Evolutionary conservation across 2,113 vertebrate genomes (phyloP).

Genomic region (Petromus typicus): DNA sequence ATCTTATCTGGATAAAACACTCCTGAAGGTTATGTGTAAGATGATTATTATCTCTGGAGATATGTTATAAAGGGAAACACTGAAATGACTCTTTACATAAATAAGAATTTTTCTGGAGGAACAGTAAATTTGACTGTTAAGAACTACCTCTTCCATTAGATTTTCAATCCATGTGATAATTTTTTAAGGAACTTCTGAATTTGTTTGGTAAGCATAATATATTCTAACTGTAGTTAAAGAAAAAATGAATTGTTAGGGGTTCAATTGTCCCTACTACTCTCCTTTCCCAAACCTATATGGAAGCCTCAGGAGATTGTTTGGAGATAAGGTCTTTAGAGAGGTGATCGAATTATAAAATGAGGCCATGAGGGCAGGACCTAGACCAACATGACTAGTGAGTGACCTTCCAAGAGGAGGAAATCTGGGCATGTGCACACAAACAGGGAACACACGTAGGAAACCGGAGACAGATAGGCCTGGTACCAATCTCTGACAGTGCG

Average conservation of each 20-base stretch:
- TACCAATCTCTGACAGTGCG: neutral
- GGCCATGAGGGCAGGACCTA: neutral
- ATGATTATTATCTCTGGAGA: slow-evolving; percentile 44
- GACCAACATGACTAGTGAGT: neutral
- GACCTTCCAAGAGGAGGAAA: neutral
- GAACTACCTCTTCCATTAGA: neutral
- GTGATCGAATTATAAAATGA: slow-evolving; percentile 35
- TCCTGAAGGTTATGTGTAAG: neutral
- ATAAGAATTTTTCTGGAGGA: slow-evolving; percentile 6
- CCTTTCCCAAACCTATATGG: neutral
- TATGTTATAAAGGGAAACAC: slow-evolving; percentile 23
- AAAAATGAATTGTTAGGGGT: neutral
- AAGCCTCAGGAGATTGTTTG: neutral
- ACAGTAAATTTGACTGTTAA: neutral
- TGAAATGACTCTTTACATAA: neutral
- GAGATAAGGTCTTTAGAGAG: neutral
- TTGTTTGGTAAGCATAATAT: neutral
- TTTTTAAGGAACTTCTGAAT: neutral
- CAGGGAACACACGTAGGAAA: neutral
- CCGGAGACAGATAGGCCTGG: no score
- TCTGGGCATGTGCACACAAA: neutral
- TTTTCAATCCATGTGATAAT: neutral
- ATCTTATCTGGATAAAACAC: neutral
- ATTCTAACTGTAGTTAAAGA: slow-evolving; percentile 23
- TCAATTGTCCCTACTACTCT: neutral